These are phyloP conservation scores for Okapia johnstoni DNA, from an alignment of 2,113 vertebrate genomes.

Conservation along the genomic window DNA sequence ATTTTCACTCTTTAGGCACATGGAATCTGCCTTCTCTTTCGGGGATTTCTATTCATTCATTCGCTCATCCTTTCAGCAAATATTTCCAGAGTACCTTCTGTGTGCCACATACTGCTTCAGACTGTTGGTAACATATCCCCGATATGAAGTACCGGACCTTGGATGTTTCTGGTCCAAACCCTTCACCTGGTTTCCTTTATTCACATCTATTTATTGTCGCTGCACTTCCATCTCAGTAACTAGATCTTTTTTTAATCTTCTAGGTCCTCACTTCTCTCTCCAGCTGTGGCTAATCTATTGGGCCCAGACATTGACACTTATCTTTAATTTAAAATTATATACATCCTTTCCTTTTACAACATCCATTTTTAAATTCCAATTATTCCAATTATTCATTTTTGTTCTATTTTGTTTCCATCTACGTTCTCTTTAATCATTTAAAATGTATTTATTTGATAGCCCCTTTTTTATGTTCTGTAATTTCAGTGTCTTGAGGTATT, in stretches of 20 bases:
- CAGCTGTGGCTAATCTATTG: background rate
- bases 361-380: conserved; percentile 1
- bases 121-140: background rate
- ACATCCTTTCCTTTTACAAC: background rate
- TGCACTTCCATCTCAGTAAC: background rate
- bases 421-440: conserved; percentile 56
- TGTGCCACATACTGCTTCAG: background rate
- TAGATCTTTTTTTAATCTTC: background rate
- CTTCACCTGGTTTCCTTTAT: background rate
- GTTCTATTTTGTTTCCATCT: conserved; percentile 16
- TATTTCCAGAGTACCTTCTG: background rate
- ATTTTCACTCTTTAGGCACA: background rate
- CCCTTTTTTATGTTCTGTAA: conserved; percentile 46
- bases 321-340: background rate
- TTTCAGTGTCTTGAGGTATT: conserved; percentile 51
- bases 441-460: conserved; percentile 38
- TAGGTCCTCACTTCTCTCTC: background rate
- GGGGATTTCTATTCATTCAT: background rate
- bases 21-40: background rate
- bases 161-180: background rate
- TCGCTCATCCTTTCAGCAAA: background rate
- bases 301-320: background rate
- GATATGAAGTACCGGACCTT: background rate
- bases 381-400: background rate
- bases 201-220: background rate